Conservation (phyloP, 2,888 invertebrate species). For the Chorisops tibialis region DNA sequence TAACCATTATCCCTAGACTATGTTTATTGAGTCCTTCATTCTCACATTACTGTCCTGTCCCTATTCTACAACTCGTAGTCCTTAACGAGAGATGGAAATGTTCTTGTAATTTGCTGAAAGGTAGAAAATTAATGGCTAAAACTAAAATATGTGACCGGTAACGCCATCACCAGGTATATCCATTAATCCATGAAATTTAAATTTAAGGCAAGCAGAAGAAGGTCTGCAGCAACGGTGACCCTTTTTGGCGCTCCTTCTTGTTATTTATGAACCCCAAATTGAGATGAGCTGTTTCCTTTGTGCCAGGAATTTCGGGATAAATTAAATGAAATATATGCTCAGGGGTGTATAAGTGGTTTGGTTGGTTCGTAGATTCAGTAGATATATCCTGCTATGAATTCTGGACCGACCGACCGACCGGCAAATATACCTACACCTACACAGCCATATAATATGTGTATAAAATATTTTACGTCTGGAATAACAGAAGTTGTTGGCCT, state of each 20-base stretch:
- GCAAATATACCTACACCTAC: slow-evolving; percentile 1
- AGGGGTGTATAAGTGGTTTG: neutral
- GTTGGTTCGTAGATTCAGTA: no score
- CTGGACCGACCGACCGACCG: no score
- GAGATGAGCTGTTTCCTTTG: slow-evolving; percentile 29
- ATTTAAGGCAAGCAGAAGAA: slow-evolving; percentile 25
- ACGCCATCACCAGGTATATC: slow-evolving; percentile 32
- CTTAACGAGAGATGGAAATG: slow-evolving; percentile 4
- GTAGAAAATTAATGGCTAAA: slow-evolving; percentile 30
- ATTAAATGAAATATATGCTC: slow-evolving; percentile 26
- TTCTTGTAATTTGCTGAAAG: slow-evolving; percentile 27
- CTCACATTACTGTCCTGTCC: neutral
- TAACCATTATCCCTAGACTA: neutral
- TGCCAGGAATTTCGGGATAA: slow-evolving; percentile 22
- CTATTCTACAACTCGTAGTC: neutral
- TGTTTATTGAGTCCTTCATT: neutral
- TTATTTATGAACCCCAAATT: slow-evolving; percentile 32
- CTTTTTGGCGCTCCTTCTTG: slow-evolving; percentile 13
- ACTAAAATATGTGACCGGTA: slow-evolving; percentile 31
- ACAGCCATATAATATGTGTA: neutral
- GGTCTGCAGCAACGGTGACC: slow-evolving; percentile 6
- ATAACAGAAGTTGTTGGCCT: slow-evolving; percentile 13
- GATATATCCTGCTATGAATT: no score
- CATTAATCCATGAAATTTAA: slow-evolving; percentile 33
- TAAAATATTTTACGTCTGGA: slow-evolving; percentile 23